A percentile compares a stretch with the other conserved stretches of the same genome.
phyloP scores from a whole-genome alignment of 2,888 invertebrate genomes.

The Drosophila sordidula region DNA sequence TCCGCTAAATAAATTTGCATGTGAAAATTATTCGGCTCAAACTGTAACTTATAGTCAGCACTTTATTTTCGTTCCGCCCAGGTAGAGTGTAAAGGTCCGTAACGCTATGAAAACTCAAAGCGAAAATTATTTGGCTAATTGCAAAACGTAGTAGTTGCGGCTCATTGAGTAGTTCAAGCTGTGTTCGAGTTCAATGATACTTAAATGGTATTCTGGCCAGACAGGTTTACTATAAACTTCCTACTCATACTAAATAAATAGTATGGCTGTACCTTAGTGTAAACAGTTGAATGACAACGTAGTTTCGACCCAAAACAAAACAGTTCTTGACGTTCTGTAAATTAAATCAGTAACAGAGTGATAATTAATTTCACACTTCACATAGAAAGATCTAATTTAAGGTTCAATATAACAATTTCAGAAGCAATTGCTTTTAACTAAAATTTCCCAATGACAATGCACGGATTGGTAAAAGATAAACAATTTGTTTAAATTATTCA shows the following conservation, averaged over 20 bases:
- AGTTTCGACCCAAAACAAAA: not conserved
- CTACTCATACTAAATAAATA: not conserved
- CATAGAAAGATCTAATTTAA: not conserved
- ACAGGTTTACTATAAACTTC: conserved; percentile 1
- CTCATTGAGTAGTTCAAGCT: conserved; percentile 10
- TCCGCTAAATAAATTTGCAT: conserved; percentile 1
- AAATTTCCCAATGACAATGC: not conserved
- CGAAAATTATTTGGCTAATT: conserved; percentile 49
- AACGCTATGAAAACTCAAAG: conserved; percentile 14
- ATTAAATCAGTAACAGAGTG: not conserved
- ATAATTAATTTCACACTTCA: conserved; percentile 2
- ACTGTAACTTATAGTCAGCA: not conserved
- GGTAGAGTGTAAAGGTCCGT: not conserved
- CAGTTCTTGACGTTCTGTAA: not conserved
- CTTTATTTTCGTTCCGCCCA: conserved; percentile 1
- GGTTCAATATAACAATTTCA: not conserved
- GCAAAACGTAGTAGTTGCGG: conserved; percentile 40
- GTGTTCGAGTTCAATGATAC: not conserved
- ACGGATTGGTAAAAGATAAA: too few species aligned
- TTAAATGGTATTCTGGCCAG: not conserved
- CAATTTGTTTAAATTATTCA: not conserved
- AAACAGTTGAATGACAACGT: not conserved
- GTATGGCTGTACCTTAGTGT: not conserved
- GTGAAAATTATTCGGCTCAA: not conserved
- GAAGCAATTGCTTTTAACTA: not conserved